These are phyloP conservation scores for Drosophila arawakana DNA, from an alignment of 1,140 invertebrate species.

Conservation along the genomic window DNA sequence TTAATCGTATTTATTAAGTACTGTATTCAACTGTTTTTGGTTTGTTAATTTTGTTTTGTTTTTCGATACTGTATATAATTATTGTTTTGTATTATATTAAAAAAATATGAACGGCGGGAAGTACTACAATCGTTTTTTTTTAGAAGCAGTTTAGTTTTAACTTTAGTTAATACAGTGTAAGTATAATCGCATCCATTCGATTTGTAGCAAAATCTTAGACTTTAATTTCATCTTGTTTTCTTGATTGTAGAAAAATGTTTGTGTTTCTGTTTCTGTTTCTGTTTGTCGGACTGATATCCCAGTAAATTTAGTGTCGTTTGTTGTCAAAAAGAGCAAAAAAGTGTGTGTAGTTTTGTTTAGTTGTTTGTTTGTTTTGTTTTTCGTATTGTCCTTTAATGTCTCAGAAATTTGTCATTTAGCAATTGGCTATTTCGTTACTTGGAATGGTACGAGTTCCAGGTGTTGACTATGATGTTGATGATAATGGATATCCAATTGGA, in stretches of 20 bases:
- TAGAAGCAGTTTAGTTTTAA: conserved; percentile 42
- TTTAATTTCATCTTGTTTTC: conserved; percentile 27
- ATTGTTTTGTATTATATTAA: conserved; percentile 46
- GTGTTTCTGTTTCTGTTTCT: background rate
- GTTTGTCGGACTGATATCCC: conserved; percentile 48
- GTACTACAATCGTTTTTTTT: conserved; percentile 77
- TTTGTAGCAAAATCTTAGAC: conserved; percentile 72
- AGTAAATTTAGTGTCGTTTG: conserved; percentile 36
- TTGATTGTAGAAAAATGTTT: conserved; percentile 81
- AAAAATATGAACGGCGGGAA: conserved; percentile 81
- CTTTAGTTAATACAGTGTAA: conserved; percentile 36
- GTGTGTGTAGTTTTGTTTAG: conserved; percentile 21
- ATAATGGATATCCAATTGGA: conserved; percentile 2
- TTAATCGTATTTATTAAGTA: conserved; percentile 40
- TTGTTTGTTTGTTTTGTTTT: conserved; percentile 26
- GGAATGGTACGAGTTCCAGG: conserved; percentile 24
- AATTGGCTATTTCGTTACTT: conserved; percentile 46
- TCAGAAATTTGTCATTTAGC: conserved; percentile 74
- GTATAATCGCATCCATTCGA: conserved; percentile 69
- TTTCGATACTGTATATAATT: conserved; percentile 22
- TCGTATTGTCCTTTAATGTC: conserved; percentile 82
- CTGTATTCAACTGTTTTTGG: conserved; percentile 30
- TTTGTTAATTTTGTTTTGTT: conserved; percentile 30
- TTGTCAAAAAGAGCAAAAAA: conserved; percentile 70
- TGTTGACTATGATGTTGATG: conserved; percentile 40